Conservation (phyloP, 2,888 invertebrate genomes). For the Tubulanus polymorphus region DNA sequence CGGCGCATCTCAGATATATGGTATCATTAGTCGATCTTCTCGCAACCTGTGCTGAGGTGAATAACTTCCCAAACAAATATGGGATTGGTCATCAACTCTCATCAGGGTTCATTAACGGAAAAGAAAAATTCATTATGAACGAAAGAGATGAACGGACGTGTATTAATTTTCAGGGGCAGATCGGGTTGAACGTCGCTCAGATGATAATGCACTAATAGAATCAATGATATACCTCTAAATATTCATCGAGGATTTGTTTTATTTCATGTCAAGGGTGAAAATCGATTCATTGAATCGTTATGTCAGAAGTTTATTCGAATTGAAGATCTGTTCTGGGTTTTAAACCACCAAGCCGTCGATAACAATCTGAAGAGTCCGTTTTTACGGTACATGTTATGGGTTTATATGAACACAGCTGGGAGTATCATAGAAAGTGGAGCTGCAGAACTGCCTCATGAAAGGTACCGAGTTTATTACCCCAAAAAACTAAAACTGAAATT, state of each 20-base stretch:
- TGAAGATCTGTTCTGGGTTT: constrained; percentile 33
- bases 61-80: too few relatives aligned
- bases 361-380: constrained; percentile 34
- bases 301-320: constrained; percentile 38
- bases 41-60: constrained; percentile 30
- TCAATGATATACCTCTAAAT: too few relatives aligned
- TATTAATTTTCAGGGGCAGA: constrained; percentile 44
- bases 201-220: too few relatives aligned
- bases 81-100: too few relatives aligned
- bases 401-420: constrained; percentile 36
- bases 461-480: constrained; percentile 7
- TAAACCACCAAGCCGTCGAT: constrained; percentile 31
- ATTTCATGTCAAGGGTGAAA: constrained; percentile 27
- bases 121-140: too few relatives aligned
- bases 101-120: too few relatives aligned
- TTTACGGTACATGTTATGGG: constrained; percentile 33
- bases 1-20: constrained; percentile 28
- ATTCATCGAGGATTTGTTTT: too few relatives aligned
- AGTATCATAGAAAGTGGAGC: constrained; percentile 13
- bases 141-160: too few relatives aligned
- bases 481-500: background rate
- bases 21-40: constrained; percentile 30
- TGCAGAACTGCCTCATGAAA: constrained; percentile 13
- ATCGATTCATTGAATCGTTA: constrained; percentile 42
- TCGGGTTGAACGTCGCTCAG: constrained; percentile 51